Conservation (phyloP, 2,113 vertebrate genomes). For the Melanocharis versteri region DNA sequence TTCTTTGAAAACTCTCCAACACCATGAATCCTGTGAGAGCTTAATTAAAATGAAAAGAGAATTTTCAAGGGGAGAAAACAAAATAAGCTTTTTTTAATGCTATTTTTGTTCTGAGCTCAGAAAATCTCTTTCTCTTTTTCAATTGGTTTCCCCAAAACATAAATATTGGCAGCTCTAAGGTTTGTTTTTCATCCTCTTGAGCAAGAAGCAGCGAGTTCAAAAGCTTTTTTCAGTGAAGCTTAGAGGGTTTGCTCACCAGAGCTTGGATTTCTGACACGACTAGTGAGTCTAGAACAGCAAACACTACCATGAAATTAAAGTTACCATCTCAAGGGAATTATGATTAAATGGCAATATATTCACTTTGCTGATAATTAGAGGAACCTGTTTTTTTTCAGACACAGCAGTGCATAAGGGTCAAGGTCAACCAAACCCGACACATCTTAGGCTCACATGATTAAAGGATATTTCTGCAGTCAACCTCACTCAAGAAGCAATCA, state of each 20-base stretch:
- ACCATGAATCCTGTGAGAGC: slow-evolving; percentile 31
- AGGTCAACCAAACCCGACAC: background rate
- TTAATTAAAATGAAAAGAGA: slow-evolving; percentile 59
- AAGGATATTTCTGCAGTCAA: background rate
- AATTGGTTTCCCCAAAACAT: background rate
- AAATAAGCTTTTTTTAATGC: slow-evolving; percentile 46
- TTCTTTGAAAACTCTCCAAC: slow-evolving; percentile 61
- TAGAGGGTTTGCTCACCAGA: slow-evolving; percentile 16
- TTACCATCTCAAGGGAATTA: slow-evolving; percentile 6
- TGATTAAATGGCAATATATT: background rate
- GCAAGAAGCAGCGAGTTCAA: slow-evolving; percentile 49
- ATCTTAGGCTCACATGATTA: background rate
- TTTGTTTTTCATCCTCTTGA: slow-evolving; percentile 44
- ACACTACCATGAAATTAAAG: background rate
- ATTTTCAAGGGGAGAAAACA: slow-evolving; percentile 41
- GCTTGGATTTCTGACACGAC: slow-evolving; percentile 33
- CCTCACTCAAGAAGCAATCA: background rate
- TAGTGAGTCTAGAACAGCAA: slow-evolving; percentile 30
- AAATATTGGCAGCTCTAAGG: slow-evolving; percentile 41
- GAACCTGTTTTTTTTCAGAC: background rate
- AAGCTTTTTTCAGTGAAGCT: slow-evolving; percentile 41
- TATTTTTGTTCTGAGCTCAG: slow-evolving; percentile 34
- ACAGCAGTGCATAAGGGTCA: background rate
- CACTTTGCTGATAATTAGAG: background rate
- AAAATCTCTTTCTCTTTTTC: slow-evolving; percentile 14